These are phyloP conservation scores for Stichopus horrens DNA, from an alignment of 53 echinoderm and acorn worm species.

Conservation along the genomic window DNA sequence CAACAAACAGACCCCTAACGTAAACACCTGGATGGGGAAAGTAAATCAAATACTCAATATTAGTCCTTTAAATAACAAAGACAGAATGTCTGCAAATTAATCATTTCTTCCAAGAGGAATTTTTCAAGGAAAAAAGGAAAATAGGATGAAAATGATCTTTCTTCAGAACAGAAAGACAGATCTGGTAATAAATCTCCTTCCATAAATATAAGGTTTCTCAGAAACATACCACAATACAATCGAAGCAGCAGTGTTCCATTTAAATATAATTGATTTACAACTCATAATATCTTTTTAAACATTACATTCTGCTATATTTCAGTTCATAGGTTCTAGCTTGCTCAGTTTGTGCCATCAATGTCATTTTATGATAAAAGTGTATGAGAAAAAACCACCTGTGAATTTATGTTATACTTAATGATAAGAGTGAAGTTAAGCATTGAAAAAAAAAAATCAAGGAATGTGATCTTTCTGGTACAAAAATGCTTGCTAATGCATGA, in stretches of 20 bases:
- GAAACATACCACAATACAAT: background rate
- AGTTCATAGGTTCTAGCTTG: too few species aligned
- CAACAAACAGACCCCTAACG: constrained; percentile 78
- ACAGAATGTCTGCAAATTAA: background rate
- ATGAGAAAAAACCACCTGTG: too few species aligned
- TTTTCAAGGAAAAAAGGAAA: background rate
- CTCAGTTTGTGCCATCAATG: too few species aligned
- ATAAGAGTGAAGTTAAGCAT: too few species aligned
- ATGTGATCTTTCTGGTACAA: too few species aligned
- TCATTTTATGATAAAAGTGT: too few species aligned
- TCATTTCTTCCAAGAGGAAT: too few species aligned
- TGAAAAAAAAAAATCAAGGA: too few species aligned
- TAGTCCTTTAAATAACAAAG: background rate
- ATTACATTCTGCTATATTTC: too few species aligned
- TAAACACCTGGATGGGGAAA: constrained; percentile 71
- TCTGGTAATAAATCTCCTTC: background rate
- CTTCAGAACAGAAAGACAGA: background rate
- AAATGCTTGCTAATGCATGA: too few species aligned
- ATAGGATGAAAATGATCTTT: background rate
- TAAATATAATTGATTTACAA: background rate
- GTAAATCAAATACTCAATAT: constrained; percentile 3
- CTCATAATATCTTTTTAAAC: too few species aligned
- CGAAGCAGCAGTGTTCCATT: background rate
- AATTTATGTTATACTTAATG: too few species aligned
- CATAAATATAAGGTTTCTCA: background rate